phyloP scores from a whole-genome alignment of 1,140 invertebrate genomes.

The Brachionus angularis region DNA sequence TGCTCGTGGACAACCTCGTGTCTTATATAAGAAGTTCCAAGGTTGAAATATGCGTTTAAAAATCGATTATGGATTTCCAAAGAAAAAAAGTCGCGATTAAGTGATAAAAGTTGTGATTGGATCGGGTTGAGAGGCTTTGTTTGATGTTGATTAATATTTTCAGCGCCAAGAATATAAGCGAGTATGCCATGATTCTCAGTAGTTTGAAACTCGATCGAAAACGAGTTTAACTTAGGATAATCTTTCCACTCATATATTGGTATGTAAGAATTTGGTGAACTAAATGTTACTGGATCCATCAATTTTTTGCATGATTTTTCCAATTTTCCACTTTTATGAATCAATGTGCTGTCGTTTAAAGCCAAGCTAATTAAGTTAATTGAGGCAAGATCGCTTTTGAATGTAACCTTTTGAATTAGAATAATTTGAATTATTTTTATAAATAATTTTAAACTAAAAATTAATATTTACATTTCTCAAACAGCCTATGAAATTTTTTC shows the following conservation, averaged over 20 bases:
- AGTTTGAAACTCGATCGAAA: conserved; percentile 38
- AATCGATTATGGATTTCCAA: conserved; percentile 42
- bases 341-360: not conserved
- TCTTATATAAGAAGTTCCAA: conserved; percentile 18
- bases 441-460: not conserved
- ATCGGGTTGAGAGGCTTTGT: not conserved
- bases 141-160: not conserved
- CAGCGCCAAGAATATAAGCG: conserved; percentile 29
- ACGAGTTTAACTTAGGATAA: conserved; percentile 10
- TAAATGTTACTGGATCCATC: conserved; percentile 31
- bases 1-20: conserved; percentile 29
- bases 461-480: conserved; percentile 1
- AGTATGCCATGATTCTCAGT: conserved; percentile 34
- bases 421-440: not conserved
- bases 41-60: conserved; percentile 32
- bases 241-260: conserved; percentile 15
- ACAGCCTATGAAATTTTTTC: conserved; percentile 30
- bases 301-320: conserved; percentile 5
- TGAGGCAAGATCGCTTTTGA: conserved; percentile 7
- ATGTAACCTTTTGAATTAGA: not conserved
- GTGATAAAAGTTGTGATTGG: not conserved
- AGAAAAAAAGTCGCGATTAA: conserved; percentile 39
- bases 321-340: not conserved
- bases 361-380: conserved; percentile 15
- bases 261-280: conserved; percentile 34